Evolutionary conservation across 2,113 vertebrate species (phyloP), one percentile per base, ranked within the genome.

Genomic region (Melanostigma gelatinosum): DNA sequence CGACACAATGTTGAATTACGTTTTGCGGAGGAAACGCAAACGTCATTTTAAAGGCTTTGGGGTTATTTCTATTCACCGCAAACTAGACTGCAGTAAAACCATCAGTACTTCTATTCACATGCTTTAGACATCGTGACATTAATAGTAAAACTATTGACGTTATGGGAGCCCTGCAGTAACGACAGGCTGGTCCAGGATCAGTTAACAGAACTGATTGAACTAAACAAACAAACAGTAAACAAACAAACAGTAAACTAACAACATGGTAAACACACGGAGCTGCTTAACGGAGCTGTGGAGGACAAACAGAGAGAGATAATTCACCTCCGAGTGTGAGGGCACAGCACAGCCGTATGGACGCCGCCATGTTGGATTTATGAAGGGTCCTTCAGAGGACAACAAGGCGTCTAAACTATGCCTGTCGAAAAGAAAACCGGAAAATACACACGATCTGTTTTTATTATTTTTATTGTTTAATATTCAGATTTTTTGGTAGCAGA

Each of bases 291-390:
- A 52, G 8, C 8, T 0, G 22, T 0, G 27, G 8, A 52, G 1
- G 8, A 40, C 16, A n/a, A 63, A 52, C 12, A 79, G 12, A 57
- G 3, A 36, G 0, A 61, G 55, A 60, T 57, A 80, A 66, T 72
- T 90, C 57, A 94, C 93, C 91, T 91, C 87, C 83, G 6, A 90
- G 0, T 1, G 89, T 36, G 62, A 94, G 89, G 92, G 61, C 84
- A 87, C 71, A 64, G 69, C 85, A 92, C 80, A 93, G 18, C 10
- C 89, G 42, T 0, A 93, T 0, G 84, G 85, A 82, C 83, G 92
- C 88, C 90, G 93, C 93, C 94, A 94, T 94, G 42, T 89, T 94
- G 82, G 54, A 85, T 16, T 29, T 57, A 0, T 40, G 52, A 80
- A 3, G 82, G 92, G 90, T 91, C 93, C 85, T 83, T 73, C 58